These are phyloP conservation scores for Hecatera dysodea DNA, from an alignment of 2,888 invertebrate species.

Conservation along the genomic window DNA sequence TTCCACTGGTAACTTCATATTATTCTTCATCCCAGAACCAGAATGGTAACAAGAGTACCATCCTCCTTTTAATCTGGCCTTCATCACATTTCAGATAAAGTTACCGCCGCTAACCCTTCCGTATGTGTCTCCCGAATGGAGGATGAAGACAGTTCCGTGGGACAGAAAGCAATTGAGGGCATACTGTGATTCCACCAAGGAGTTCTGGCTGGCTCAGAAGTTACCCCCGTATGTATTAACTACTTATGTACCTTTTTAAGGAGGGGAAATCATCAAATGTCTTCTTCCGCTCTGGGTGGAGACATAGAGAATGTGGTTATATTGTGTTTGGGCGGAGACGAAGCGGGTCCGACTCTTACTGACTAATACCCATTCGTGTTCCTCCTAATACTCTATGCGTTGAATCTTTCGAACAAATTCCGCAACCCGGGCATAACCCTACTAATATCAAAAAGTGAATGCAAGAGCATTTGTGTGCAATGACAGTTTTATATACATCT, in stretches of 20 bases:
- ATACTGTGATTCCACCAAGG: constrained; percentile 69
- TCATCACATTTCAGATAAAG: constrained; percentile 65
- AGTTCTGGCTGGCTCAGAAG: constrained; percentile 75
- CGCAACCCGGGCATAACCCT: no score
- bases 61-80: neutral
- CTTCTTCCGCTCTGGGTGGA: no score
- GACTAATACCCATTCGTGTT: no score
- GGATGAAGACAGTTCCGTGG: constrained; percentile 75
- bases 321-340: no score
- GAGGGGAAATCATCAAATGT: no score
- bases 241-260: no score
- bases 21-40: neutral
- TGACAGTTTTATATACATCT: no score
- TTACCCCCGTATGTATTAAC: constrained; percentile 57
- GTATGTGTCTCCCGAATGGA: constrained; percentile 78
- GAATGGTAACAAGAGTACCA: neutral
- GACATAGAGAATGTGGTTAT: no score
- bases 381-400: no score
- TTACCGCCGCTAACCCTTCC: constrained; percentile 63
- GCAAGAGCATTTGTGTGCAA: no score
- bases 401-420: no score
- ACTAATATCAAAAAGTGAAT: neutral
- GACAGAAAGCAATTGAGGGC: constrained; percentile 72
- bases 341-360: no score
- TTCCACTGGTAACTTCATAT: neutral